Evolutionary conservation across 2,888 invertebrate species (phyloP).

Genomic region (Cataglyphis altisquamis): DNA sequence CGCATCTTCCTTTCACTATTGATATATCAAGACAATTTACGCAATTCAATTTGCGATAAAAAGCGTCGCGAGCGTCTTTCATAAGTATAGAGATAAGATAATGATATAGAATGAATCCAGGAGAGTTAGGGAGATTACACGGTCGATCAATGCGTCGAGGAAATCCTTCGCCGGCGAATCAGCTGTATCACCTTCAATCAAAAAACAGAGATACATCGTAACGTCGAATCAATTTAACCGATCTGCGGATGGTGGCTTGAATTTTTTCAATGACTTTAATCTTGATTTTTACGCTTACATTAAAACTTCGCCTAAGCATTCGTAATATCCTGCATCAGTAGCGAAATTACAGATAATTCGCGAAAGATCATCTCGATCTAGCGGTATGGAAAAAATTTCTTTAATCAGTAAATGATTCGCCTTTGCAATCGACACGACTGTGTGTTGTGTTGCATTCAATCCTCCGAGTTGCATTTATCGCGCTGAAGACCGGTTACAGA

Average conservation of each 20-base stretch:
- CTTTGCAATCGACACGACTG: conserved; percentile 21
- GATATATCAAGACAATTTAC: conserved; percentile 34
- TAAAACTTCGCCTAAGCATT: conserved; percentile 48
- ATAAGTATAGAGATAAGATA: conserved; percentile 29
- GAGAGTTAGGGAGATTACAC: conserved; percentile 25
- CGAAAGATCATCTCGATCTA: conserved; percentile 14
- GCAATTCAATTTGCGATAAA: conserved; percentile 40
- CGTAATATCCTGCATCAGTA: conserved; percentile 51
- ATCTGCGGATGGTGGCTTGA: background rate
- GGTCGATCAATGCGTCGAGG: conserved; percentile 21
- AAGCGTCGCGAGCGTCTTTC: conserved; percentile 20
- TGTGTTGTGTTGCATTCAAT: background rate
- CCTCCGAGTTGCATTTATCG: conserved; percentile 40
- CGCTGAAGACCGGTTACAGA: conserved; percentile 50
- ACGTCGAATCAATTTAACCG: conserved; percentile 33
- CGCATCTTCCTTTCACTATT: background rate
- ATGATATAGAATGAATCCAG: conserved; percentile 43
- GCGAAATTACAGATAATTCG: conserved; percentile 49
- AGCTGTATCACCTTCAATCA: conserved; percentile 30
- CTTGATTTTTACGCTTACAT: conserved; percentile 27
- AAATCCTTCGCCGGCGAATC: conserved; percentile 10
- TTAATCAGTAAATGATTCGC: background rate
- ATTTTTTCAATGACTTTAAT: conserved; percentile 39
- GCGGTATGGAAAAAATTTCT: background rate
- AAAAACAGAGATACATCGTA: conserved; percentile 16